Evolutionary conservation across 2,888 invertebrate genomes (phyloP).

Genomic region (Diarsia dahlii): DNA sequence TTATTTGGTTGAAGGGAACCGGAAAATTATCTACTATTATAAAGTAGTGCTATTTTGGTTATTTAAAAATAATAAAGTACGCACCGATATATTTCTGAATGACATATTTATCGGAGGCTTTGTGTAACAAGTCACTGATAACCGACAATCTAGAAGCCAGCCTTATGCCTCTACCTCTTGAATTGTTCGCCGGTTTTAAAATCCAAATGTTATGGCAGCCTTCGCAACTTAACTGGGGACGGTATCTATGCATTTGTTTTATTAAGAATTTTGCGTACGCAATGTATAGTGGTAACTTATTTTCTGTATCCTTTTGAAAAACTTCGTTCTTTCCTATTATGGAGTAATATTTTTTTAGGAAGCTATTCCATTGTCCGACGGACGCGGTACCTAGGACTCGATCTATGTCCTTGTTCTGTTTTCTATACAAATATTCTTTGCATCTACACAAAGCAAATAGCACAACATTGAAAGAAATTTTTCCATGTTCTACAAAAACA

Average conservation of each 20-base stretch:
- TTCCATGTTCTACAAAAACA: conserved; percentile 89
- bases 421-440: conserved; percentile 91
- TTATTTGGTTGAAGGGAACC: too few relatives aligned
- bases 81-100: conserved; percentile 97
- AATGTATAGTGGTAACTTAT: conserved; percentile 80
- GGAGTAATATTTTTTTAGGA: conserved; percentile 92
- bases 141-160: conserved; percentile 94
- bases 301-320: conserved; percentile 83
- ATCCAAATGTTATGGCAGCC: conserved; percentile 97
- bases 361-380: conserved; percentile 92
- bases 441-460: conserved; percentile 94
- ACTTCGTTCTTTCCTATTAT: conserved; percentile 91
- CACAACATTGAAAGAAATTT: conserved; percentile 90
- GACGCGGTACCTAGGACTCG: conserved; percentile 77
- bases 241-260: conserved; percentile 90
- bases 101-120: conserved; percentile 92
- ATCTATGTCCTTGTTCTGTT: conserved; percentile 93
- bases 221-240: conserved; percentile 93
- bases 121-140: conserved; percentile 92
- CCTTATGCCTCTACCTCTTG: conserved; percentile 95
- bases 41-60: not conserved
- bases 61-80: conserved; percentile 37
- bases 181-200: conserved; percentile 95
- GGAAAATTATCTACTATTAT: not conserved
- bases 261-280: conserved; percentile 90